Evolutionary conservation across 2,888 invertebrate genomes (phyloP), one percentile per base, ranked within the genome.

Genomic region (Cryptus viduatorius): DNA sequence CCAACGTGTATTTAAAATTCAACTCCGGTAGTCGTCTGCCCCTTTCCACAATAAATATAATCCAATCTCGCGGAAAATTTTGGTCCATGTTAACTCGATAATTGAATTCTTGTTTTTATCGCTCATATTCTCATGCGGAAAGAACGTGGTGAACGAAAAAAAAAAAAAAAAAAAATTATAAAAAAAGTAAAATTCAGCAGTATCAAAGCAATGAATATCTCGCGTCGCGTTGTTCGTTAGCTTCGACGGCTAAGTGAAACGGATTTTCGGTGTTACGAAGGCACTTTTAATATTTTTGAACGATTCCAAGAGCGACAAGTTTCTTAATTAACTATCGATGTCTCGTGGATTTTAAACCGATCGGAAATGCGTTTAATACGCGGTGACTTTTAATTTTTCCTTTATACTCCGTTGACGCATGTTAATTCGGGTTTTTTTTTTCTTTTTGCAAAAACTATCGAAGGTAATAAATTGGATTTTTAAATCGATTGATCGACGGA

Each of bases 321-420:
- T 91, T 90, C 88, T 89, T 89, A 91, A 90, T 92, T 91, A 91
- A 91, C 88, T 89, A 91, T 91, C 91, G 89, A 92, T 91, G 90
- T 90, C 88, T 89, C 89, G 84, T 86, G 86, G 83, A 78, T 81
- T 68, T 87, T 86, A 86, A 84, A 86, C 86, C 84, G 89, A 88
- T 89, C 85, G 59, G 14, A 29, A 48, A 48, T 14, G 31, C 59
- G 14, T 4, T 4, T 19, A 31, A 59, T 29, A 29, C 14, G 31
- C 59, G 31, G 59, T n/a, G 29, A 29, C 59, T 14, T 59, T 29
- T 14, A n/a, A 31, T 59, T 59, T 31, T 12, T 59, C 2, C 7
- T 1, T n/a, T 31, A 59, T 31, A 59, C 14, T 59, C 29, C 0
- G 24, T 59, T 24, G 29, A 12, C 59, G 12, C 12, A 1, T 24